Percentiles rank a stretch among this genome's conserved stretches.
phyloP scores from a whole-genome alignment of 2,888 invertebrate species.

The Perizoma flavofasciatum region DNA sequence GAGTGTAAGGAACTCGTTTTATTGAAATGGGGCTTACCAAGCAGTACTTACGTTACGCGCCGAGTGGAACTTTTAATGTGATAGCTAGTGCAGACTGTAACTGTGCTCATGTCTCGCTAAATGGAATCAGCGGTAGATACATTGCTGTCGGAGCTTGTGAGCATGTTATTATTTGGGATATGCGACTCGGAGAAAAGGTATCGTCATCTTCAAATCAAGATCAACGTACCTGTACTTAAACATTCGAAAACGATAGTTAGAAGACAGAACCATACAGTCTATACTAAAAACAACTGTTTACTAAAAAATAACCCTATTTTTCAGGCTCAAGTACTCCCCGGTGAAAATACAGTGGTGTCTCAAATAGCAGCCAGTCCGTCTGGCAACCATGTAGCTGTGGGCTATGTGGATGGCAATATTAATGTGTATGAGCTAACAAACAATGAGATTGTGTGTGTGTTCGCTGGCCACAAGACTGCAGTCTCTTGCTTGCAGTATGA shows the following conservation, averaged over 20 bases:
- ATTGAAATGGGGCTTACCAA: slow-evolving; percentile 92
- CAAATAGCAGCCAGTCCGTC: slow-evolving; percentile 90
- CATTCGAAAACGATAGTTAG: background rate
- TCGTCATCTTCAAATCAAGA: slow-evolving; percentile 10
- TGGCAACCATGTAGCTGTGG: slow-evolving; percentile 92
- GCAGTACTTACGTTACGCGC: slow-evolving; percentile 95
- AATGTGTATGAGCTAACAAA: slow-evolving; percentile 91
- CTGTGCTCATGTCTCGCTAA: slow-evolving; percentile 89
- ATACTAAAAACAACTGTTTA: no score
- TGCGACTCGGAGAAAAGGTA: slow-evolving; percentile 92
- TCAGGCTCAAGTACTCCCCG: slow-evolving; percentile 90
- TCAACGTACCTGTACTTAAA: background rate
- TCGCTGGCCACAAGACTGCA: slow-evolving; percentile 93
- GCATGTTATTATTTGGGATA: slow-evolving; percentile 97
- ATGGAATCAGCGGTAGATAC: slow-evolving; percentile 91
- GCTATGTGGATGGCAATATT: slow-evolving; percentile 95
- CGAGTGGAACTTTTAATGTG: slow-evolving; percentile 93
- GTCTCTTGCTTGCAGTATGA: slow-evolving; percentile 94
- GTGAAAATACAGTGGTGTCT: slow-evolving; percentile 92
- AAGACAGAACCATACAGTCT: no score
- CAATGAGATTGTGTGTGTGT: slow-evolving; percentile 88
- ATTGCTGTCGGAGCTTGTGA: slow-evolving; percentile 97
- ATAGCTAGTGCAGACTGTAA: slow-evolving; percentile 93
- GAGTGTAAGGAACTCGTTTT: background rate
- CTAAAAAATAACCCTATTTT: slow-evolving; percentile 36